Evolutionary conservation across 1,140 invertebrate genomes (phyloP).

Genomic region (Drosophila nigromelanica): DNA sequence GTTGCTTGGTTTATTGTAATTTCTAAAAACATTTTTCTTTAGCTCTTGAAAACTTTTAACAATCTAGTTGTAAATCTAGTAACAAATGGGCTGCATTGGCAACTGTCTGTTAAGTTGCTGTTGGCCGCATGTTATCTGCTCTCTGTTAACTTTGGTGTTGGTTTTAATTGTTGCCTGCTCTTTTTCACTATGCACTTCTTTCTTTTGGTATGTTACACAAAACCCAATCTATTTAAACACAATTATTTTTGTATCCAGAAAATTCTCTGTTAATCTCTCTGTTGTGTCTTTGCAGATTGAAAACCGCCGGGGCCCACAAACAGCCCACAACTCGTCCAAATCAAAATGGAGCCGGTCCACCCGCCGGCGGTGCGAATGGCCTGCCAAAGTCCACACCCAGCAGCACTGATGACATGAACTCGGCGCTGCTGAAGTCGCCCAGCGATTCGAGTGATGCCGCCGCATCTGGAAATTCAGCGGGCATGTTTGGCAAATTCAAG

Average conservation of each 20-base stretch:
- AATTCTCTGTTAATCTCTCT: conserved; percentile 13
- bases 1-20: conserved; percentile 8
- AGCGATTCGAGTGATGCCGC: conserved; percentile 85
- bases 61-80: background rate
- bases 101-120: conserved; percentile 7
- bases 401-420: conserved; percentile 87
- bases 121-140: conserved; percentile 11
- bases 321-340: conserved; percentile 47
- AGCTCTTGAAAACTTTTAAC: background rate
- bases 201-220: conserved; percentile 61
- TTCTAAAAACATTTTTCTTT: background rate
- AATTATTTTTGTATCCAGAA: background rate
- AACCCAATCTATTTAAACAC: background rate
- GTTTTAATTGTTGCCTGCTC: conserved; percentile 35
- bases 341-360: conserved; percentile 66
- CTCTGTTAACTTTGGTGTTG: conserved; percentile 44
- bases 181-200: conserved; percentile 21
- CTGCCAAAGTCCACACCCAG: conserved; percentile 84
- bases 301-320: conserved; percentile 61
- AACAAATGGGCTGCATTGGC: background rate
- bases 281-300: conserved; percentile 58
- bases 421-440: conserved; percentile 85
- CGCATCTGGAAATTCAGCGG: conserved; percentile 76
- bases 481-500: conserved; percentile 92
- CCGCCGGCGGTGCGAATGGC: conserved; percentile 57